Conservation (phyloP, 2,888 invertebrate species). For the Meteorus colon region DNA sequence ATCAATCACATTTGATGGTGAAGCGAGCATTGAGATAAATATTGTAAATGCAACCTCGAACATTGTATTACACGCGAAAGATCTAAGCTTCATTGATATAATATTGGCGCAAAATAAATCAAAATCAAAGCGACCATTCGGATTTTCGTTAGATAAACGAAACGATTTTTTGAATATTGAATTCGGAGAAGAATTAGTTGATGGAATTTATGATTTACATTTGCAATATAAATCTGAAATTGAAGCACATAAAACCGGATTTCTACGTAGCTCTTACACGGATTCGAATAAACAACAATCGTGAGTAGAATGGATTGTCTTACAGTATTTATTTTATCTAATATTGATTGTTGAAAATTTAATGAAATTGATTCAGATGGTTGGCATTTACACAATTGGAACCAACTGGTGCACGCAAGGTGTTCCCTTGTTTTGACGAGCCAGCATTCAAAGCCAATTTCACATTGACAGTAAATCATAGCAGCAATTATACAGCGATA, state of each 20-base stretch:
- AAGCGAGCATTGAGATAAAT: neutral
- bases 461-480: conserved; percentile 78
- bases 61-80: neutral
- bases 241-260: neutral
- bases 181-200: neutral
- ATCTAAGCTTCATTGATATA: neutral
- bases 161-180: neutral
- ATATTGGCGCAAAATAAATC: neutral
- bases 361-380: conserved; percentile 71
- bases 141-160: neutral
- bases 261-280: neutral
- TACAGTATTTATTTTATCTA: neutral
- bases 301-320: neutral
- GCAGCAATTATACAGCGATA: conserved; percentile 68
- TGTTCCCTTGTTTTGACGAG: conserved; percentile 86
- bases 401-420: conserved; percentile 79
- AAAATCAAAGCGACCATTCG: neutral
- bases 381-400: conserved; percentile 82
- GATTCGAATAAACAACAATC: neutral
- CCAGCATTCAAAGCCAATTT: conserved; percentile 81
- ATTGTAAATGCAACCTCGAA: neutral
- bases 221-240: neutral
- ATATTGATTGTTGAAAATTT: neutral
- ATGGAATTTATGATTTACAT: neutral
- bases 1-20: neutral